A percentile compares a stretch with the other conserved stretches of the same genome.
Evolutionary conservation across 2,113 vertebrate genomes (phyloP).

Genomic region (Aramus guarauna): DNA sequence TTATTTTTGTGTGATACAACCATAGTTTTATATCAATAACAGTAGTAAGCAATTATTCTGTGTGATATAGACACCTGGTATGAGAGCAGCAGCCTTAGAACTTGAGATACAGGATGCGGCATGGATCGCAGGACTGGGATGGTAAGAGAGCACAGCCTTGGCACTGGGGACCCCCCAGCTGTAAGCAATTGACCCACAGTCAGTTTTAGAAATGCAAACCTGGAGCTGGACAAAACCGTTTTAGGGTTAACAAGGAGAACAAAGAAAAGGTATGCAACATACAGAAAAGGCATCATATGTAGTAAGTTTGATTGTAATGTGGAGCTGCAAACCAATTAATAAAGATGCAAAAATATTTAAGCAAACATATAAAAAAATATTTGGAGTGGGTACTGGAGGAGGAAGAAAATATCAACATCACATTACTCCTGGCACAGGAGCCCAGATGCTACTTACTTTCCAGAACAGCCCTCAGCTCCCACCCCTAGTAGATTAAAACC

Average conservation of each 20-base stretch:
- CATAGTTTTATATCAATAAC: neutral
- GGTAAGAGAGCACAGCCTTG: neutral
- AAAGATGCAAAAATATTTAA: neutral
- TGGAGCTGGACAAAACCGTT: neutral
- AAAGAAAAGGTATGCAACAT: neutral
- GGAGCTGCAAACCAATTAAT: neutral
- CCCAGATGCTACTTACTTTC: neutral
- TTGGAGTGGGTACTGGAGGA: neutral
- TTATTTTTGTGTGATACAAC: neutral
- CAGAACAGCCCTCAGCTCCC: rapidly evolving
- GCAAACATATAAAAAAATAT: neutral
- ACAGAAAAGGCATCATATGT: neutral
- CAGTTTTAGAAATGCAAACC: neutral
- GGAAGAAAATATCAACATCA: neutral
- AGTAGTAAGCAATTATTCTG: neutral
- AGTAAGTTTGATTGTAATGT: neutral
- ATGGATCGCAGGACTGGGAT: neutral
- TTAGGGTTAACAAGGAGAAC: neutral
- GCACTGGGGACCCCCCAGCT: neutral
- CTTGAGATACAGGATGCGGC: neutral
- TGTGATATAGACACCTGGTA: neutral
- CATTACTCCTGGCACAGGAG: neutral
- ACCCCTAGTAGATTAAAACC: neutral
- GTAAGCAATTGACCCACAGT: neutral
- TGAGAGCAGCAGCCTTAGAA: neutral